Base-by-base conservation (phyloP, 2,113 vertebrate genomes). In the Cepphus grylle region DNA sequence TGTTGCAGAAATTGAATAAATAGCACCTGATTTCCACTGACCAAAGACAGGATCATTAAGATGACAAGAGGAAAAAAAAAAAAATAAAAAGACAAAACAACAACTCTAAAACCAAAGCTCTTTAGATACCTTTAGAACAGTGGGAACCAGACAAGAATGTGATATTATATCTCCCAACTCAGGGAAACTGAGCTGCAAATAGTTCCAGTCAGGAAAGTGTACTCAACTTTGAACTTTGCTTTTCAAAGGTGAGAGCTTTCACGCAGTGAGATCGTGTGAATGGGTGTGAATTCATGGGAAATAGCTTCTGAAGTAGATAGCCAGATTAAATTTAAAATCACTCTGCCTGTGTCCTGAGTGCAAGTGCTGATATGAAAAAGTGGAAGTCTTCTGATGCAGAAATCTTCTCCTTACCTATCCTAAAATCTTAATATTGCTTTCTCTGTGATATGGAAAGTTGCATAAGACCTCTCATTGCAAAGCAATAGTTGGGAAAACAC, bases 211-310 rank as follows among this genome's bases (percentile, higher is more conserved):
- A 89, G 91, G 88, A 96, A 96, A 81, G 17, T 2, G 15, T 32
- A 72, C 12, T 84, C 77, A 81, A 38, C 77, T 90, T 81, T 88
- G 86, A 93, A 92, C 88, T 94, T 92, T 63, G 21, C 55, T 95
- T 96, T 96, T 80, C 82, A 86, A 90, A 96, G 72, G 59, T 92
- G 80, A 93, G 59, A 90, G 65, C 23, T 93, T 86, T 90, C 85
- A 86, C 0, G 5, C 45, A 58, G 36, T 16, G 55, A 86, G 26
- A 63, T 58, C 6, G 1, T 88, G 82, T 59, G 88, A 90, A 93
- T 43, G 88, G 70, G 82, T 92, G 42, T 70, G 86, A 92, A 95
- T 90, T 86, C 34, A 78, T 74, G 47, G 59, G 55, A 92, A 96
- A 88, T 13, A 47, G 7, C 30, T 84, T 93, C 63, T 91, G 76